These are phyloP conservation scores for Procavia capensis DNA, from an alignment of 2,113 vertebrate genomes.

Conservation along the genomic window DNA sequence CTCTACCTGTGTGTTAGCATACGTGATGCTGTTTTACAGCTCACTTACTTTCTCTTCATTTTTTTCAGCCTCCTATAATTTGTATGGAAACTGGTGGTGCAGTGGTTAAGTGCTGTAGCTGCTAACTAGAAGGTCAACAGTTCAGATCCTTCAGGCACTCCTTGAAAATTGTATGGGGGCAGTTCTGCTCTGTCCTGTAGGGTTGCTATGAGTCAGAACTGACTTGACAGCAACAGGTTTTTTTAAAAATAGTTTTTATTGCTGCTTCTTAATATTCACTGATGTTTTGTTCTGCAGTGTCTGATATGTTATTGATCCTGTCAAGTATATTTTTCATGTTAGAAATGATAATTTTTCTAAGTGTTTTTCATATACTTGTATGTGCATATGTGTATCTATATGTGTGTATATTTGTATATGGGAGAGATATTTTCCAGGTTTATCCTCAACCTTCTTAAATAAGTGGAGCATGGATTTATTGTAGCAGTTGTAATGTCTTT, in stretches of 20 bases:
- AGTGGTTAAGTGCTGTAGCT: no score
- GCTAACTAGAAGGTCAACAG: no score
- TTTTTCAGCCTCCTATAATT: background rate
- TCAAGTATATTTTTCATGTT: conserved; percentile 24
- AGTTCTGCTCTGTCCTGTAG: no score
- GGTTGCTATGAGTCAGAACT: no score
- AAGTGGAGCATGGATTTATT: background rate
- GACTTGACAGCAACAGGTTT: no score
- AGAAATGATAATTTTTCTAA: background rate
- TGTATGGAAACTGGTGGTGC: no score
- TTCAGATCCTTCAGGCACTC: no score
- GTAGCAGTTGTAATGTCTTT: background rate
- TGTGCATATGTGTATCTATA: no score
- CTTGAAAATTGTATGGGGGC: no score
- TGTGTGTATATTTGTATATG: background rate
- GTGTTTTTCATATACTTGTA: background rate
- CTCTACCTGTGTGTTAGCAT: background rate
- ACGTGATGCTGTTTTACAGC: background rate
- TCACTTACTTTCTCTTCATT: background rate
- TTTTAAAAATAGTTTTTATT: background rate
- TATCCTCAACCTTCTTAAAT: background rate
- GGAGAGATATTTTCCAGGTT: background rate
- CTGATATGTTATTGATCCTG: background rate
- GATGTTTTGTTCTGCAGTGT: background rate
- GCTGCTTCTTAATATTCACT: background rate